A percentile compares a stretch with the other conserved stretches of the same genome.
Evolutionary conservation across 2,113 vertebrate genomes (phyloP).

Genomic region (Panthera tigris): DNA sequence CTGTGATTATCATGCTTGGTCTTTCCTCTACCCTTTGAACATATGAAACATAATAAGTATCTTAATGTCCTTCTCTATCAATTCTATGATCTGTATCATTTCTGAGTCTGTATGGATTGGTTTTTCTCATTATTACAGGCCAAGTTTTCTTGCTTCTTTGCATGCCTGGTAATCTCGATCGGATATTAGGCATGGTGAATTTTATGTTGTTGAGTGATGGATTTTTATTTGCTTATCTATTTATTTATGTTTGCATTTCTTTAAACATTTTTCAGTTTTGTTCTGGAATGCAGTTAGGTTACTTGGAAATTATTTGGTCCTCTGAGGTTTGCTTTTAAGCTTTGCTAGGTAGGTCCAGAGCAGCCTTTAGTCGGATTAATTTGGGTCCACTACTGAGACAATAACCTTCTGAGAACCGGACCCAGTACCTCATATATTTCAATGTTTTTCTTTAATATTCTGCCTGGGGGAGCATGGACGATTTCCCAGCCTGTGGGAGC

Average conservation of each 20-base stretch:
- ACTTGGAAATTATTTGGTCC: background rate
- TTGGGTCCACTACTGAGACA: background rate
- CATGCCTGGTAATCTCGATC: background rate
- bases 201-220: background rate
- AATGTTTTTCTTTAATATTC: background rate
- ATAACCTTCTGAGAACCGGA: background rate
- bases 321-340: background rate
- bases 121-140: slow-evolving; percentile 4
- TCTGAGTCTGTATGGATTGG: background rate
- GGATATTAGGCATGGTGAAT: background rate
- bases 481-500: background rate
- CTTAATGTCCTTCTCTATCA: background rate
- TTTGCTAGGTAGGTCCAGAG: background rate
- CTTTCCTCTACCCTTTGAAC: background rate
- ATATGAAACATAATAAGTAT: slow-evolving; percentile 17
- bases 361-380: background rate
- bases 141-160: slow-evolving; percentile 26
- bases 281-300: background rate
- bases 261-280: slow-evolving; percentile 32
- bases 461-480: background rate
- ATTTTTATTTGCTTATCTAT: background rate
- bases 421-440: background rate
- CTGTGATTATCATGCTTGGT: background rate
- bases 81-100: background rate
- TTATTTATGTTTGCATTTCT: background rate